Evolutionary conservation across 2,797 vertebrate genomes (phyloP).

Genomic region (Lophotriccus pileatus): DNA sequence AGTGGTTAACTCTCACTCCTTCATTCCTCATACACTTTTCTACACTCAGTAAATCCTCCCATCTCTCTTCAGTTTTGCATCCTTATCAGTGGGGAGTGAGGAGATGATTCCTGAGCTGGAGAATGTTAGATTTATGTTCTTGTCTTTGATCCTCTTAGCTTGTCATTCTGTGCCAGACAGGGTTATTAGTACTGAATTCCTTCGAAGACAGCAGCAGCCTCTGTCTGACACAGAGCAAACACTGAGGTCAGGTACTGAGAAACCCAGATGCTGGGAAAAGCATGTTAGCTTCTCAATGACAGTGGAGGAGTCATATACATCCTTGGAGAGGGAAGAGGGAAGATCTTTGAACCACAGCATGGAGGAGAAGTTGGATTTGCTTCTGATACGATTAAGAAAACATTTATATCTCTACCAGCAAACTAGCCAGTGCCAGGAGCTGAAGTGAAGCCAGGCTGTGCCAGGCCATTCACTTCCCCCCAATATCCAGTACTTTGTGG

Average conservation of each 20-base stretch:
- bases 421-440: not conserved
- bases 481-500: not conserved
- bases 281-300: not conserved
- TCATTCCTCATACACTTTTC: not conserved
- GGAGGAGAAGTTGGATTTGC: not conserved
- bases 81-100: not conserved
- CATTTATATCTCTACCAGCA: not conserved
- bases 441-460: not conserved
- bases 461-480: not conserved
- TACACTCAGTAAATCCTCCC: not conserved
- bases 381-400: not conserved
- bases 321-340: not conserved
- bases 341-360: not conserved
- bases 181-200: not conserved
- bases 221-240: not conserved
- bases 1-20: not conserved
- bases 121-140: slow-evolving; percentile 17
- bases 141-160: slow-evolving; percentile 5
- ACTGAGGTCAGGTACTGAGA: not conserved
- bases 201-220: not conserved
- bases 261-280: not conserved
- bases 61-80: not conserved
- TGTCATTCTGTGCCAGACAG: not conserved
- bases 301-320: not conserved
- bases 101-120: not conserved